Percentiles rank a stretch among this genome's conserved stretches.
Conservation (phyloP, 2,113 vertebrate species). For the Australoheros scitulus region DNA sequence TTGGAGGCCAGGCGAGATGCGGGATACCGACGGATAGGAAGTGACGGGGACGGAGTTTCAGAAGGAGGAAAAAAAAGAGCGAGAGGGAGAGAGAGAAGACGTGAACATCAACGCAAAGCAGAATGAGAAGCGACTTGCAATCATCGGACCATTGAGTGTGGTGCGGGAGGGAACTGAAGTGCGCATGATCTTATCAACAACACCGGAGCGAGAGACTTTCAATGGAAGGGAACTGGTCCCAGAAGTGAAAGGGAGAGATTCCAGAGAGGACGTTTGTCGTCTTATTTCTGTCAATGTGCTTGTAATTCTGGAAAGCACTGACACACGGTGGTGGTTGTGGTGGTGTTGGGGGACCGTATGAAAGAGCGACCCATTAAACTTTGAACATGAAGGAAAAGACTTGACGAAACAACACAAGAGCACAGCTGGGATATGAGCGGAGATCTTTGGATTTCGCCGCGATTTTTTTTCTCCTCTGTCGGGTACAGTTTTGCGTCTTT, state of each 20-base stretch:
- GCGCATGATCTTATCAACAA: constrained; percentile 48
- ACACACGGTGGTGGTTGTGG: neutral
- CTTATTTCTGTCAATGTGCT: constrained; percentile 16
- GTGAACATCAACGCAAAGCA: constrained; percentile 66
- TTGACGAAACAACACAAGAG: neutral
- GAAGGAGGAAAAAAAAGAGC: neutral
- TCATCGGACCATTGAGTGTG: constrained; percentile 2
- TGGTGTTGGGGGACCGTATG: neutral
- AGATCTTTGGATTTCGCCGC: constrained; percentile 17
- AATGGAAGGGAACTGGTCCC: constrained; percentile 42
- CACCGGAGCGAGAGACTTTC: constrained; percentile 43
- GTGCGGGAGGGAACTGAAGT: neutral
- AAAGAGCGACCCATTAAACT: constrained; percentile 7
- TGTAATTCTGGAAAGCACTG: constrained; percentile 10
- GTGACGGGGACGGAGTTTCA: constrained; percentile 79
- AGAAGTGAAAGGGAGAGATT: constrained; percentile 52
- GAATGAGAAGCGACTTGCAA: constrained; percentile 58
- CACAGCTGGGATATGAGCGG: constrained; percentile 65
- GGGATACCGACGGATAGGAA: constrained; percentile 83
- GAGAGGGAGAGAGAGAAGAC: neutral
- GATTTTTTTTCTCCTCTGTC: constrained; percentile 35
- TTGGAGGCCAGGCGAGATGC: constrained; percentile 68
- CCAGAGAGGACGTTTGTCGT: neutral
- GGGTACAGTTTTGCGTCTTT: constrained; percentile 52
- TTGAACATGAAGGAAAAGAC: constrained; percentile 45